Evolutionary conservation across 2,797 vertebrate genomes (phyloP), one percentile per base, ranked within the genome.

Genomic region (Carapus acus): DNA sequence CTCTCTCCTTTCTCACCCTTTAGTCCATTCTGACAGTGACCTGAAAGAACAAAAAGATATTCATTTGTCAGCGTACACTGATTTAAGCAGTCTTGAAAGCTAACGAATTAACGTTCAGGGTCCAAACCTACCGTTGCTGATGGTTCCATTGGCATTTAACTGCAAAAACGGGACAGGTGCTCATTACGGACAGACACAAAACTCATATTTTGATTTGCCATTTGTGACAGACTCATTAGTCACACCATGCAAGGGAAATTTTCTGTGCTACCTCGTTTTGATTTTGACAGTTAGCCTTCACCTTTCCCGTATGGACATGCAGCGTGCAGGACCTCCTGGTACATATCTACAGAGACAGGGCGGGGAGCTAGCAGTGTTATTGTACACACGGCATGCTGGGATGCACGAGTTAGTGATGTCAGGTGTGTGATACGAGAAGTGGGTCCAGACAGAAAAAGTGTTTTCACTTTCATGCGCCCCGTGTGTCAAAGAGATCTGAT

Each of bases 1-100:
- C 76, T 82, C 29, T 93, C 91, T 29, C 95, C 95, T 49, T 92
- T 96, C 42, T 96, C 91, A 77, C 94, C 95, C 85, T 94, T 96
- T 2, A 74, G 36, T 34, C 83, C 76, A 0, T 78, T 79, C 73
- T 64, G 71, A 62, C 82, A 83, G 65, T 74, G 66, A 9, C 80
- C 85, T 85, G 9, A 2, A 23, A 43, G 62, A 8, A 67, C 33
- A 59, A 23, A 58, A 54, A 23, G 4, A 0, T n/a, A n/a, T n/a
- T n/a, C n/a, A n/a, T n/a, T n/a, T n/a, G n/a, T n/a, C n/a, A n/a
- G n/a, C n/a, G n/a, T n/a, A n/a, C n/a, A n/a, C n/a, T n/a, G n/a
- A n/a, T n/a, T n/a, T n/a, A n/a, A n/a, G n/a, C n/a, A n/a, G n/a
- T n/a, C n/a, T n/a, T n/a, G n/a, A n/a, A 5, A 9, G 4, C 5